A percentile compares a stretch with the other conserved stretches of the same genome.
Evolutionary conservation across 2,113 vertebrate species (phyloP).

Genomic region (Crotalus viridis): DNA sequence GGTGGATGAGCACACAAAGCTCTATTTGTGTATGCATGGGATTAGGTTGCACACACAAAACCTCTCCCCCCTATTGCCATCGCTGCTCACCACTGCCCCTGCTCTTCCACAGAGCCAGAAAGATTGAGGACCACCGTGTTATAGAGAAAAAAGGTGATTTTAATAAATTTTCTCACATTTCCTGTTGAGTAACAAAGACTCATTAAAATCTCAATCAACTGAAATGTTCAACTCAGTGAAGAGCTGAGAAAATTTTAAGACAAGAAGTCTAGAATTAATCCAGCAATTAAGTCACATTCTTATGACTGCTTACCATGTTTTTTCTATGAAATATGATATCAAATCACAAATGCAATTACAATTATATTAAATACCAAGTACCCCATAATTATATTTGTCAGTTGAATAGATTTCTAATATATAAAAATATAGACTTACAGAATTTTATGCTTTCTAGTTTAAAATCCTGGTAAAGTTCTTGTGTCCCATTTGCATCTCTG

Average conservation of each 20-base stretch:
- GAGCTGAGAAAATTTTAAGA: neutral
- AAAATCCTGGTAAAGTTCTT: slow-evolving; percentile 24
- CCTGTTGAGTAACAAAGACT: neutral
- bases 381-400: neutral
- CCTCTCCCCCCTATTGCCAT: neutral
- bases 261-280: neutral
- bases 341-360: neutral
- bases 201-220: neutral
- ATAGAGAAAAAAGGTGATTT: neutral
- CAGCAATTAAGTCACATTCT: neutral
- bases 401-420: neutral
- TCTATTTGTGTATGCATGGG: neutral
- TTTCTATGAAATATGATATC: neutral
- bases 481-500: slow-evolving; percentile 34
- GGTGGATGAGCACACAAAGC: neutral
- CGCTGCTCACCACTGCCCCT: neutral
- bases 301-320: neutral
- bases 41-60: neutral
- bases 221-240: neutral
- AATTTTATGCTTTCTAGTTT: neutral
- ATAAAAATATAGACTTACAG: slow-evolving; percentile 48
- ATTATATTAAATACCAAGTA: neutral
- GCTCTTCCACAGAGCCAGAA: neutral
- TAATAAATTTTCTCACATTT: neutral
- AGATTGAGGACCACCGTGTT: neutral